Conservation (phyloP, 1,140 invertebrate species). For the Tetramorium simillimum region DNA sequence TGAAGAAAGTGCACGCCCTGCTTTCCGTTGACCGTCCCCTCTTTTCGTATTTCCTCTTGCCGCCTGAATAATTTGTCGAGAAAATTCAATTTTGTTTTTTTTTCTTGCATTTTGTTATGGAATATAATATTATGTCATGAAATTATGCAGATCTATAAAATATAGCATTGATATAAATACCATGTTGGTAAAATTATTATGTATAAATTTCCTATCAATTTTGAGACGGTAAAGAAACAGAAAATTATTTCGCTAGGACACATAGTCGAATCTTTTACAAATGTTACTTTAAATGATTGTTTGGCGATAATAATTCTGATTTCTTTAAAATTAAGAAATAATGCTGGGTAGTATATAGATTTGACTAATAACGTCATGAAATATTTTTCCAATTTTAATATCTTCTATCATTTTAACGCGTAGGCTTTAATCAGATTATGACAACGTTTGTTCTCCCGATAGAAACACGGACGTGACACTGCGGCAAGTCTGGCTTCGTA, state of each 20-base stretch:
- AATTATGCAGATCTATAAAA: neutral
- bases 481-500: conserved; percentile 84
- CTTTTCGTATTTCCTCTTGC: conserved; percentile 54
- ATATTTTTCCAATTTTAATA: conserved; percentile 10
- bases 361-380: neutral
- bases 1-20: conserved; percentile 67
- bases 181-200: neutral
- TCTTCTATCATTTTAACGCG: neutral
- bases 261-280: neutral
- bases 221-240: neutral
- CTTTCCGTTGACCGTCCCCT: conserved; percentile 17
- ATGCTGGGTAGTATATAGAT: neutral
- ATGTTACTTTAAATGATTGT: neutral
- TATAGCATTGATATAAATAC: neutral
- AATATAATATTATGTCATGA: neutral
- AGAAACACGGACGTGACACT: conserved; percentile 78
- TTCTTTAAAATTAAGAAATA: neutral
- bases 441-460: neutral
- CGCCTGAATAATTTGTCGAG: conserved; percentile 20
- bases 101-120: neutral
- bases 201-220: neutral
- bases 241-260: neutral
- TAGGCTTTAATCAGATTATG: neutral
- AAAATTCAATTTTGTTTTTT: conserved; percentile 13
- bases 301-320: neutral